phyloP scores from a whole-genome alignment of 2,888 invertebrate genomes.

The Oligia fasciuncula region DNA sequence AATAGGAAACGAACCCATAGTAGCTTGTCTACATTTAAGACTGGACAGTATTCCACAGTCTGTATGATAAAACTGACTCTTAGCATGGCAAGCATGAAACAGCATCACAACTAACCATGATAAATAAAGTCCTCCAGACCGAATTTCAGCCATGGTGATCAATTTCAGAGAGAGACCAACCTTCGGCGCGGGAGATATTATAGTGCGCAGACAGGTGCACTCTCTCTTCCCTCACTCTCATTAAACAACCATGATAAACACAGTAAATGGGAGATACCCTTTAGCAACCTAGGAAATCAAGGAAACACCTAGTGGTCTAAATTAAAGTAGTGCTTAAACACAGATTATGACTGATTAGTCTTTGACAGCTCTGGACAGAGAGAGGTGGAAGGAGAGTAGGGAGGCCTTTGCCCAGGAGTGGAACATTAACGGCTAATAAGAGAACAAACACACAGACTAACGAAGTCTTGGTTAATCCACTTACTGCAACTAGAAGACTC shows the following conservation, averaged over 20 bases:
- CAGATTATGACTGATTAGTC: background rate
- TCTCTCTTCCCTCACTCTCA: too few species aligned
- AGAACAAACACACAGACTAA: background rate
- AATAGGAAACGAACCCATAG: background rate
- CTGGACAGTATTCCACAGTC: background rate
- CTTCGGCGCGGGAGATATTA: background rate
- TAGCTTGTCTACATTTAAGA: background rate
- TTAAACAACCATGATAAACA: background rate
- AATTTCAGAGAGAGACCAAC: background rate
- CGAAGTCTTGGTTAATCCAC: constrained; percentile 2
- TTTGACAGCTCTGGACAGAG: background rate
- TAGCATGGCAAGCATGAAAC: background rate
- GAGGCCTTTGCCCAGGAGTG: background rate
- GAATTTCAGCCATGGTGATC: background rate
- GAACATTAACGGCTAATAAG: background rate
- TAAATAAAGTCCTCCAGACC: background rate
- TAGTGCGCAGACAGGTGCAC: background rate
- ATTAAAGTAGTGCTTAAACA: background rate
- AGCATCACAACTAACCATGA: background rate
- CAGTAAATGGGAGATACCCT: background rate
- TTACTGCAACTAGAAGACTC: background rate
- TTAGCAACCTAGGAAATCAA: background rate
- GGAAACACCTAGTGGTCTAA: background rate
- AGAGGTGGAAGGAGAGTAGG: background rate
- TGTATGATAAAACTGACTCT: background rate